Conservation (phyloP, 1,140 invertebrate species). For the Neocloeon triangulifer region DNA sequence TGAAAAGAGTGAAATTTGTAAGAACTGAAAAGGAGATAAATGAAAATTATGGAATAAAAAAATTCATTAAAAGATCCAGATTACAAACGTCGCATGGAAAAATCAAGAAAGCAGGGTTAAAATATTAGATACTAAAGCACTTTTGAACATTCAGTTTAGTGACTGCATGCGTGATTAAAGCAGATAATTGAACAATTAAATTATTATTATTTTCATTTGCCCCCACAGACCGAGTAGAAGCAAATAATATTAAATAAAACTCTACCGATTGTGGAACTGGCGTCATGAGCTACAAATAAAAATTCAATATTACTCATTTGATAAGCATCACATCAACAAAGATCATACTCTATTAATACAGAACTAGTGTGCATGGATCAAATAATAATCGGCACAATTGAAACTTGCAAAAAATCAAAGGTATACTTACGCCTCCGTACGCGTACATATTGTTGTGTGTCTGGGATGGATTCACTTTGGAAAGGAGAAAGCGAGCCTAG, state of each 20-base stretch:
- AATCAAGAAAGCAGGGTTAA: too few relatives aligned
- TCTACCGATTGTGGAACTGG: slow-evolving; percentile 27
- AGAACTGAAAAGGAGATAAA: too few relatives aligned
- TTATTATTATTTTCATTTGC: too few relatives aligned
- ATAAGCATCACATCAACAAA: slow-evolving; percentile 6
- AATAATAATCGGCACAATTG: slow-evolving; percentile 2
- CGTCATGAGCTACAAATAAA: slow-evolving; percentile 23
- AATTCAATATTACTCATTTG: slow-evolving; percentile 16
- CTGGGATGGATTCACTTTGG: slow-evolving; percentile 98
- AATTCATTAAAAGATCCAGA: too few relatives aligned
- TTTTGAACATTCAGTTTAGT: too few relatives aligned
- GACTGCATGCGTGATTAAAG: too few relatives aligned
- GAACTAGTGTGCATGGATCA: not conserved
- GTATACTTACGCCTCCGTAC: slow-evolving; percentile 62
- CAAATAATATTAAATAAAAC: slow-evolving; percentile 12
- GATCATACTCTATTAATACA: not conserved
- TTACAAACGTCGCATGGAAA: too few relatives aligned
- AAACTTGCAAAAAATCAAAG: slow-evolving; percentile 13
- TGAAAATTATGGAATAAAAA: too few relatives aligned
- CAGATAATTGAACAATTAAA: too few relatives aligned
- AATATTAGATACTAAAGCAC: too few relatives aligned
- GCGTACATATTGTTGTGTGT: slow-evolving; percentile 99
- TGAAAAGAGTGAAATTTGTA: too few relatives aligned
- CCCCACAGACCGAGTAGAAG: slow-evolving; percentile 8
- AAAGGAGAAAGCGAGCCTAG: slow-evolving; percentile 89